Evolutionary conservation across 2,113 vertebrate species (phyloP), one percentile per base, ranked within the genome.

Genomic region (Alosa alosa): DNA sequence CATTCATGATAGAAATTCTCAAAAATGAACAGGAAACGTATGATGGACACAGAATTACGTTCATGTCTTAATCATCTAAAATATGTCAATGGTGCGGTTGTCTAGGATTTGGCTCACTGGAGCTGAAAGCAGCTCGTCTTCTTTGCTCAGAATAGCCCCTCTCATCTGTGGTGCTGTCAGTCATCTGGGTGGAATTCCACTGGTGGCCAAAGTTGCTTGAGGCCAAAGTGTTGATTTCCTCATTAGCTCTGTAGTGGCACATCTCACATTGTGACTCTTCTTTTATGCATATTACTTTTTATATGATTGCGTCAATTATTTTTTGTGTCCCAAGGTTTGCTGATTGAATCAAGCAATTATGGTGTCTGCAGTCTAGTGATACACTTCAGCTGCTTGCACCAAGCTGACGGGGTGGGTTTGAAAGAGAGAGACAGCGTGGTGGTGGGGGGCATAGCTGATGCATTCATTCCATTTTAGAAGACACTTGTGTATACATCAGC

Each of bases 311-410:
- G 85, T 85, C 1, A 25, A 86, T 83, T 87, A 39, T 31, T 87
- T 82, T 75, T 83, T 39, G 50, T 31, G 85, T 46, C 84, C 41
- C 45, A 31, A 83, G 78, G 52, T 31, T 22, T 82, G 13, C 82
- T 89, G 78, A 91, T 88, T 86, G 50, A 60, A 89, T 89, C 86
- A 87, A 84, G 49, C 44, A 60, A 85, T 90, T 90, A 84, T 82
- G 41, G 55, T 81, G 49, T 87, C 87, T 86, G 84, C 49, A 82
- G n/a, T 49, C 39, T 64, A 64, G 84, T 86, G 45, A 60, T 82
- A 44, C 46, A 64, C 82, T 68, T 82, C 82, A 84, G 83, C 82
- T 82, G 84, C 85, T 89, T 39, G 11, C 25, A 50, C 41, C 75
- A 78, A 41, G 36, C 72, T 78, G 45, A 47, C 47, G 31, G 81